Percentiles rank a stretch among this genome's conserved stretches.
Evolutionary conservation across 2,797 vertebrate genomes (phyloP).

Genomic region (Lepus oiostolus): DNA sequence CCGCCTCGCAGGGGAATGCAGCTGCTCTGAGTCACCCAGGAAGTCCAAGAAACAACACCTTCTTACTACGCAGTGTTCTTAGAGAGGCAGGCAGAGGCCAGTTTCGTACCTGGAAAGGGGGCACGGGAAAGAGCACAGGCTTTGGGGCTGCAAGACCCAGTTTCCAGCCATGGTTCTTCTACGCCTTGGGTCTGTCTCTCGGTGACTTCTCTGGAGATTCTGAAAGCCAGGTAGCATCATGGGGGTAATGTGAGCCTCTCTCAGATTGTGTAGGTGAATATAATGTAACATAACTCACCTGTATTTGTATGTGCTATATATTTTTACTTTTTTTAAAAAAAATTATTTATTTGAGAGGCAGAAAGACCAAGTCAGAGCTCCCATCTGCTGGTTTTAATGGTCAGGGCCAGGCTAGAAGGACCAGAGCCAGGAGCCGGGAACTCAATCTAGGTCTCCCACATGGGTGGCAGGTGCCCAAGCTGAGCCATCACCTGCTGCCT

Average conservation of each 20-base stretch:
- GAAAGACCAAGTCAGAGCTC: too few relatives aligned
- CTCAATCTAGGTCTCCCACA: too few relatives aligned
- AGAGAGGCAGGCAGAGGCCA: neutral
- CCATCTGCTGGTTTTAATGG: too few relatives aligned
- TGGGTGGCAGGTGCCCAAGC: too few relatives aligned
- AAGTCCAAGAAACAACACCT: constrained; percentile 62
- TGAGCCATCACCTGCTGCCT: too few relatives aligned
- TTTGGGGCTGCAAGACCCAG: neutral
- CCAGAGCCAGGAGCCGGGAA: too few relatives aligned
- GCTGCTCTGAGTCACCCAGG: constrained; percentile 74
- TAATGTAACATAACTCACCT: neutral
- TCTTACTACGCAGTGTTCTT: constrained; percentile 37
- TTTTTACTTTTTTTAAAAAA: too few relatives aligned
- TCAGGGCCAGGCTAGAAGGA: too few relatives aligned
- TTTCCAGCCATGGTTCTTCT: neutral
- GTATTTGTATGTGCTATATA: neutral
- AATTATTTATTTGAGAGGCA: too few relatives aligned
- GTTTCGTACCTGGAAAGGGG: neutral
- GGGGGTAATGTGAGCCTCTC: neutral
- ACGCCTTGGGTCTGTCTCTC: neutral
- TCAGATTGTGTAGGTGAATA: neutral
- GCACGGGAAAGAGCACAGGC: neutral
- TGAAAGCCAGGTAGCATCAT: neutral
- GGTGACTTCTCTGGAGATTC: neutral
- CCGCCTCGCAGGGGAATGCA: constrained; percentile 61